Evolutionary conservation across 2,888 invertebrate species (phyloP).

Genomic region (Harpalus rufipes): DNA sequence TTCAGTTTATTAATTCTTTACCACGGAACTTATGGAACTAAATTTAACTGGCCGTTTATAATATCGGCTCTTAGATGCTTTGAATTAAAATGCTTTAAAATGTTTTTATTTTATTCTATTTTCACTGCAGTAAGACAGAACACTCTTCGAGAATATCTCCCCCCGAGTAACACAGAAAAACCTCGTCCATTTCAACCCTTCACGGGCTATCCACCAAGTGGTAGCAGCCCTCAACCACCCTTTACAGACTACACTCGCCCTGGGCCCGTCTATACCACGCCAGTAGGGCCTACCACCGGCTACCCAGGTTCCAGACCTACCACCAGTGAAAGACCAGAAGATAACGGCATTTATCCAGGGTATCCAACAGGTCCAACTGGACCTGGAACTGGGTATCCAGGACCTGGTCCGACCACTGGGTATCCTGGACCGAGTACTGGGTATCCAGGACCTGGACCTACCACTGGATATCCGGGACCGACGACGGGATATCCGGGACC

Average conservation of each 20-base stretch:
- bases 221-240: constrained; percentile 74
- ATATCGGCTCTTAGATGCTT: no score
- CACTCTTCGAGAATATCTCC: constrained; percentile 78
- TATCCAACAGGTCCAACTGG: constrained; percentile 68
- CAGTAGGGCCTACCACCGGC: constrained; percentile 69
- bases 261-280: constrained; percentile 71
- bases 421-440: constrained; percentile 68
- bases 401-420: constrained; percentile 70
- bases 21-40: no score
- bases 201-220: constrained; percentile 72
- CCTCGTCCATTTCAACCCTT: constrained; percentile 84
- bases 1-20: no score
- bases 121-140: constrained; percentile 81
- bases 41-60: no score
- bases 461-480: constrained; percentile 70
- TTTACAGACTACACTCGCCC: constrained; percentile 70
- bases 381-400: constrained; percentile 63
- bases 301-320: constrained; percentile 40
- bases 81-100: constrained; percentile 3
- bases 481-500: constrained; percentile 70
- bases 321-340: constrained; percentile 58
- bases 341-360: constrained; percentile 67
- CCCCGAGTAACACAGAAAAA: constrained; percentile 82
- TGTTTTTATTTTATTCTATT: background rate
- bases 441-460: constrained; percentile 27